These are phyloP conservation scores for Chouioia cunea DNA, from an alignment of 2,888 invertebrate genomes.

Conservation along the genomic window DNA sequence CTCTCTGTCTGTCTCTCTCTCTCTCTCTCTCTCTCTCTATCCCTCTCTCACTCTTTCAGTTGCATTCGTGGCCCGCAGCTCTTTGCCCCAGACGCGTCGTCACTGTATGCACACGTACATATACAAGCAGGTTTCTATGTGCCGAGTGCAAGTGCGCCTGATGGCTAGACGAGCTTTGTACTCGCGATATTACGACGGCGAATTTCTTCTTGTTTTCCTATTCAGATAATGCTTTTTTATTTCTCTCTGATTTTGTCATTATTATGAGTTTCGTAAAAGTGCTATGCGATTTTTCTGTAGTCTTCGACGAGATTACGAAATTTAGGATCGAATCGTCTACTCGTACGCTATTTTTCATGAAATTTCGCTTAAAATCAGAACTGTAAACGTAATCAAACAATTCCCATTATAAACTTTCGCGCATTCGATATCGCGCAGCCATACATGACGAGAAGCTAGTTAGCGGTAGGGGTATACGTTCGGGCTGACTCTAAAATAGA, in stretches of 20 bases:
- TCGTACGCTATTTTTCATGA: too few species aligned
- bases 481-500: constrained; percentile 14
- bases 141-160: background rate
- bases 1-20: constrained; percentile 38
- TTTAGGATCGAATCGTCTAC: too few species aligned
- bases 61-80: constrained; percentile 42
- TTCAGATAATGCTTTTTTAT: too few species aligned
- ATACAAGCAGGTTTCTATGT: background rate
- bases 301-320: too few species aligned
- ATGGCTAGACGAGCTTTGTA: background rate
- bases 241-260: background rate
- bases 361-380: too few species aligned
- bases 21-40: constrained; percentile 42
- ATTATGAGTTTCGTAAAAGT: too few species aligned
- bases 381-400: too few species aligned
- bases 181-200: background rate
- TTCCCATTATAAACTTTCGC: too few species aligned
- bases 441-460: too few species aligned
- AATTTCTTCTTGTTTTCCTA: background rate
- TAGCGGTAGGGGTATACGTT: background rate
- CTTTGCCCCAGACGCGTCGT: constrained; percentile 37
- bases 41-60: constrained; percentile 39
- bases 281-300: background rate
- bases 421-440: too few species aligned
- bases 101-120: background rate